A percentile compares a stretch with the other conserved stretches of the same genome.
phyloP scores from a whole-genome alignment of 53 echinoderm and acorn worm species.

The Zoroaster sp. region DNA sequence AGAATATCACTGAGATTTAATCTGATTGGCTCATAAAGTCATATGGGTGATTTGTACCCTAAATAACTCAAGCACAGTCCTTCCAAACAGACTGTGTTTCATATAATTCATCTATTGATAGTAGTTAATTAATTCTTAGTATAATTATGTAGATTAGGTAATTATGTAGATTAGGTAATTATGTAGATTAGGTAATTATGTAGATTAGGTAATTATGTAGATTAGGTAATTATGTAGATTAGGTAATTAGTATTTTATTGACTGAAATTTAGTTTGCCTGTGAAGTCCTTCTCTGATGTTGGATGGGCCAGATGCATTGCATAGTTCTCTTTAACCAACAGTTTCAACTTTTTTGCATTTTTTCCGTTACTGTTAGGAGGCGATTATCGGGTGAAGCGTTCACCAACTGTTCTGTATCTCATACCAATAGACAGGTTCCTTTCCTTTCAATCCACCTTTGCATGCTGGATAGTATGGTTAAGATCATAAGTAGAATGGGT shows the following conservation, averaged over 20 bases:
- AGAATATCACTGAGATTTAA: not conserved
- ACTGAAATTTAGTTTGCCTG: not conserved
- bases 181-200: too few species aligned
- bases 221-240: too few species aligned
- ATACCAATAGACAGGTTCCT: not conserved
- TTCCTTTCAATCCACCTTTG: not conserved
- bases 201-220: too few species aligned
- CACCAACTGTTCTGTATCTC: not conserved
- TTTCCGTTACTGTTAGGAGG: slow-evolving; percentile 16
- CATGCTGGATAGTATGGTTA: not conserved
- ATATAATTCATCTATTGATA: not conserved
- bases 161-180: too few species aligned
- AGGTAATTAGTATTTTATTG: not conserved
- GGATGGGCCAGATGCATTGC: slow-evolving; percentile 21
- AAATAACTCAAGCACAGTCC: not conserved
- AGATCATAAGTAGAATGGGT: not conserved
- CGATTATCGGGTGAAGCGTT: not conserved
- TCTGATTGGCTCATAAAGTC: not conserved
- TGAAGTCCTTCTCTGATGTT: not conserved
- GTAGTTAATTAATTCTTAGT: not conserved
- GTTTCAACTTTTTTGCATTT: slow-evolving; percentile 10
- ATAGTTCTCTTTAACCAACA: slow-evolving; percentile 38
- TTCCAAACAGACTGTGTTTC: not conserved
- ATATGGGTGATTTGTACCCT: not conserved
- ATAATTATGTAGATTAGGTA: not conserved